Percentiles rank a stretch among this genome's conserved stretches.
These are phyloP conservation scores for Conopomorpha cramerella DNA, from an alignment of 1,140 invertebrate genomes.

Conservation along the genomic window DNA sequence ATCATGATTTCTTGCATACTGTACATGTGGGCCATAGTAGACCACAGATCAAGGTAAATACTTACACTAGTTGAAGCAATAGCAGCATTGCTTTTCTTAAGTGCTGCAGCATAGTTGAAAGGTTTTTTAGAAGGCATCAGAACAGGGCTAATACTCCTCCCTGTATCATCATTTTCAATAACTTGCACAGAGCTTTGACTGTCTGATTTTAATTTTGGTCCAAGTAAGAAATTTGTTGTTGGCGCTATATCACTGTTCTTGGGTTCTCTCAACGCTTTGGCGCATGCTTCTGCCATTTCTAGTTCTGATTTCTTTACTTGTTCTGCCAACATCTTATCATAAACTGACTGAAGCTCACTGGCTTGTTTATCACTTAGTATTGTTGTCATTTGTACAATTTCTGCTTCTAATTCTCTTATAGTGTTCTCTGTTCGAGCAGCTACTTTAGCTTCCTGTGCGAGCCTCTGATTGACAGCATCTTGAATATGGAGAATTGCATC, in stretches of 20 bases:
- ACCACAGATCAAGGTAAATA: slow-evolving; percentile 6
- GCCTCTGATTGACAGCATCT: slow-evolving; percentile 37
- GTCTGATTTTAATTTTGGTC: slow-evolving; percentile 17
- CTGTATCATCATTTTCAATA: slow-evolving; percentile 16
- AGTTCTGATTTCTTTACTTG: slow-evolving; percentile 26
- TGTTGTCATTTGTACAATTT: slow-evolving; percentile 46
- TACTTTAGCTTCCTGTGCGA: slow-evolving; percentile 38
- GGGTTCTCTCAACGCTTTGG: slow-evolving; percentile 31
- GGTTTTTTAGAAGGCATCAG: slow-evolving; percentile 16
- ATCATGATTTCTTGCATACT: too few relatives aligned
- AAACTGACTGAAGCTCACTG: slow-evolving; percentile 22
- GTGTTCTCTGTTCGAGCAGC: slow-evolving; percentile 42
- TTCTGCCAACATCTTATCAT: slow-evolving; percentile 28
- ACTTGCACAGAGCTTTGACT: slow-evolving; percentile 16
- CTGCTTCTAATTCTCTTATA: slow-evolving; percentile 41
- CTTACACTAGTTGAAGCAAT: slow-evolving; percentile 32
- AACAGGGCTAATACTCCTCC: slow-evolving; percentile 21
- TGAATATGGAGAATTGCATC: slow-evolving; percentile 44
- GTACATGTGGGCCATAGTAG: too few relatives aligned
- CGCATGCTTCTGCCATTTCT: slow-evolving; percentile 43
- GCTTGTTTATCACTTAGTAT: slow-evolving; percentile 42
- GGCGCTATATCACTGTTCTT: slow-evolving; percentile 27
- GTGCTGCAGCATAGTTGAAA: slow-evolving; percentile 33
- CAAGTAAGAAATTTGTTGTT: slow-evolving; percentile 23
- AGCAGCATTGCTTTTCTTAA: slow-evolving; percentile 17